phyloP scores from a whole-genome alignment of 2,797 vertebrate genomes.

The Lutjanus campechanus region DNA sequence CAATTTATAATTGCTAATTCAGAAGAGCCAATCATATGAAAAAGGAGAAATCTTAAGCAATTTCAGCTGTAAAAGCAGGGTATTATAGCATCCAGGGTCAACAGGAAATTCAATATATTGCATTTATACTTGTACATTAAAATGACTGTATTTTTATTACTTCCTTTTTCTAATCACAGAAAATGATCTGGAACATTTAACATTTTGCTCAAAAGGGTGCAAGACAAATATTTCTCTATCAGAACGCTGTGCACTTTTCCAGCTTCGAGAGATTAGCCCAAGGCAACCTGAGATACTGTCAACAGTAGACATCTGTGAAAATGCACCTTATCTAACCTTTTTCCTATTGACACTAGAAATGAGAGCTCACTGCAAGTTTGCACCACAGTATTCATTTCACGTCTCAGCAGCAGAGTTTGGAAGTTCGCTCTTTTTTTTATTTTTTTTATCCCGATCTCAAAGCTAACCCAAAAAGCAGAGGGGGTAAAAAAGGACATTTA shows the following conservation, averaged over 20 bases:
- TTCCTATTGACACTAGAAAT: constrained; percentile 26
- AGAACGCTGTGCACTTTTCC: constrained; percentile 29
- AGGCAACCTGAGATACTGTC: constrained; percentile 36
- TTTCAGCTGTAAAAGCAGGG: background rate
- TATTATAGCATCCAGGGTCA: background rate
- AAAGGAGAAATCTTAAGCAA: background rate
- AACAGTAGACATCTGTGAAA: constrained; percentile 37
- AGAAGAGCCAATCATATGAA: background rate
- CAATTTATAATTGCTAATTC: background rate
- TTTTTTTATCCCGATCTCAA: background rate
- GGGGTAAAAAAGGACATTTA: background rate
- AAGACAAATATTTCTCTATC: constrained; percentile 21
- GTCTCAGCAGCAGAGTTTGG: constrained; percentile 34
- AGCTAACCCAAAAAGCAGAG: constrained; percentile 18
- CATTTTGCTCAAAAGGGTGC: background rate
- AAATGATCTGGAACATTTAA: constrained; percentile 14
- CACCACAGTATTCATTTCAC: constrained; percentile 25
- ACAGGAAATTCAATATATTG: background rate
- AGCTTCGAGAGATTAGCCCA: constrained; percentile 22
- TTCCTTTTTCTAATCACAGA: background rate
- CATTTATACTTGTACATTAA: background rate
- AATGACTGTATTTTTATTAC: background rate
- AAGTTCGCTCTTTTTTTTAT: constrained; percentile 11
- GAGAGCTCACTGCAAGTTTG: constrained; percentile 12
- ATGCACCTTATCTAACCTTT: constrained; percentile 43